These are phyloP conservation scores for Melanotus villosus DNA, from an alignment of 2,888 invertebrate species.

Conservation along the genomic window DNA sequence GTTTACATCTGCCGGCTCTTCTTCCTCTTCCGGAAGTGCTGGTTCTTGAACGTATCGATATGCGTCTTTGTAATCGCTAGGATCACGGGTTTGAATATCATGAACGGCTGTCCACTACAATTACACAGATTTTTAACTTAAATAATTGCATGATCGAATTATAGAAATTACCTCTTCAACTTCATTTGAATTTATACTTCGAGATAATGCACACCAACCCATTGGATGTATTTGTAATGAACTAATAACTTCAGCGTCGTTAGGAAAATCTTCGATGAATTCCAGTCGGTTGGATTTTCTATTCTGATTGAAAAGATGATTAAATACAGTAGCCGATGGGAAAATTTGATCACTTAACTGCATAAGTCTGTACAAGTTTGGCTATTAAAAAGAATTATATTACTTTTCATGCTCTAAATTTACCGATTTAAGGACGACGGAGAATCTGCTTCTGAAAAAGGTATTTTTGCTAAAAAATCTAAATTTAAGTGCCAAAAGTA, in stretches of 20 bases:
- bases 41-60: constrained; percentile 58
- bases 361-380: constrained; percentile 91
- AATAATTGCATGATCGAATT: no score
- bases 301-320: constrained; percentile 83
- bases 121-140: background rate
- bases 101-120: constrained; percentile 92
- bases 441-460: no score
- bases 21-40: constrained; percentile 34
- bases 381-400: constrained; percentile 73
- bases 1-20: background rate
- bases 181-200: constrained; percentile 90
- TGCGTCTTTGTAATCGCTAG: constrained; percentile 66
- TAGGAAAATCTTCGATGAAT: constrained; percentile 92
- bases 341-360: constrained; percentile 87
- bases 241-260: constrained; percentile 92
- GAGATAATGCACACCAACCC: constrained; percentile 90
- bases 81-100: constrained; percentile 84
- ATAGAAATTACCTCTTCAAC: constrained; percentile 83
- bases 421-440: no score
- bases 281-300: constrained; percentile 89
- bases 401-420: no score
- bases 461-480: no score
- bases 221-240: constrained; percentile 91
- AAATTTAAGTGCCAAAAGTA: no score
- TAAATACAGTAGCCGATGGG: constrained; percentile 85